Conservation (phyloP, 2,888 invertebrate species). For the Notodromas monacha region DNA sequence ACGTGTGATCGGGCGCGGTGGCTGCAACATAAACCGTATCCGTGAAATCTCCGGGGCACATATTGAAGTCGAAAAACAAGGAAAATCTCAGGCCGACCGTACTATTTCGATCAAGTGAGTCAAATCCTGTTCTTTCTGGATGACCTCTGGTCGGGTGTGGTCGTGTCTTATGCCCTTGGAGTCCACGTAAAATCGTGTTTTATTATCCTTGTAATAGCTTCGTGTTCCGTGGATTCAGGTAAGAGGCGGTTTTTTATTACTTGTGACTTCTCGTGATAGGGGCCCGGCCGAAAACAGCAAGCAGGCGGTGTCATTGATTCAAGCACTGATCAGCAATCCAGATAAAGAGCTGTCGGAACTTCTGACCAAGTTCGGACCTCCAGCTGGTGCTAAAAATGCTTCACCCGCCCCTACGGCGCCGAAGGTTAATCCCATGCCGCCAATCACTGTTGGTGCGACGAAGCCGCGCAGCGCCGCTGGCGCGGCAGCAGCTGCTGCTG, state of each 20-base stretch:
- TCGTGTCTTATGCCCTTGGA: too few species aligned
- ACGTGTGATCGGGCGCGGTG: conserved; percentile 81
- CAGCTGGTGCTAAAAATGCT: too few species aligned
- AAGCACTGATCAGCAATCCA: conserved; percentile 70
- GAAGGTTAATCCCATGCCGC: conserved; percentile 12
- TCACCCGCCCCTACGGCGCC: too few species aligned
- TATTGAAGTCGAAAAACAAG: conserved; percentile 92
- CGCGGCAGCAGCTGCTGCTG: too few species aligned
- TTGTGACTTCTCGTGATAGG: too few species aligned
- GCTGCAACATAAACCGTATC: conserved; percentile 91
- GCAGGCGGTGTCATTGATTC: conserved; percentile 64
- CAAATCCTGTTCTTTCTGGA: conserved; percentile 18
- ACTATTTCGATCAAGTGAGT: conserved; percentile 85
- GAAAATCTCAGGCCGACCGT: conserved; percentile 56
- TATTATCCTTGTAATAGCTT: too few species aligned
- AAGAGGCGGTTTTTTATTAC: conserved; percentile 11
- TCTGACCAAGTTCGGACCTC: conserved; percentile 38
- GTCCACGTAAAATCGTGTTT: too few species aligned
- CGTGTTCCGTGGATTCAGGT: too few species aligned
- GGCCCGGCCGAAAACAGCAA: conserved; percentile 68
- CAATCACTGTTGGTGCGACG: background rate
- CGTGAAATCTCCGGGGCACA: conserved; percentile 83
- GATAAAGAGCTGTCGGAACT: conserved; percentile 61
- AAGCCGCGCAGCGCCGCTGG: too few species aligned
- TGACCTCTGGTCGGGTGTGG: background rate